Base-by-base conservation (phyloP, 2,797 vertebrate species). In the Semotilus atromaculatus region DNA sequence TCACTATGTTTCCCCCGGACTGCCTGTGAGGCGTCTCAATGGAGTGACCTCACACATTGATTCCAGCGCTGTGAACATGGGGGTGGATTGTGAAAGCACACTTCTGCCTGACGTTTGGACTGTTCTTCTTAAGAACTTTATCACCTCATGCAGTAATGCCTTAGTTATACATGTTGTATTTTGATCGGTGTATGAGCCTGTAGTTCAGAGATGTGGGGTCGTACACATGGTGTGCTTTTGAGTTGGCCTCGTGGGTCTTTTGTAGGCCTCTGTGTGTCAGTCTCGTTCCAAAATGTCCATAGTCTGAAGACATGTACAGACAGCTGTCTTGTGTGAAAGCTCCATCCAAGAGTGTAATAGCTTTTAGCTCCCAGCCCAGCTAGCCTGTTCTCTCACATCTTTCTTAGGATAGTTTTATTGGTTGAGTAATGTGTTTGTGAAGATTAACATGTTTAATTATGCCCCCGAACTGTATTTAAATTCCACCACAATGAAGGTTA, bases 241-340 rank as follows among this genome's bases (percentile, higher is more conserved):
- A 80, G 64, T 23, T 68, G 18, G n/a, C 5, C 58, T 6, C 1
- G 10, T 26, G 58, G 2, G 4, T 60, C 26, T 62, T 62, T 62
- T 29, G 5, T 29, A 21, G 40, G 62, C 53, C 60, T 29, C 40
- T 3, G 48, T 86, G 66, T 80, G 86, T 80, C 87, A 62, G 58
- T 62, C 82, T 77, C 40, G 18, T 81, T 75, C 77, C 84, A 71
- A 83, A 66, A 29, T 85, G 83, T 87, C 73, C 10, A 34, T 82
- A 71, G 60, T 70, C 38, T 67, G 67, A 84, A 86, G 87, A 88
- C 87, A 84, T 86, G 84, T 72, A 70, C 74, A 71, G 70, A 82
- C 87, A 88, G 84, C 89, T 89, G 87, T 88, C 83, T 72, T 43
- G 14, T 85, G 60, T 74, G 70, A 83, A 64, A 36, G 19, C 45